Conservation (phyloP, 2,888 invertebrate species). For the Hoplodrina blanda region DNA sequence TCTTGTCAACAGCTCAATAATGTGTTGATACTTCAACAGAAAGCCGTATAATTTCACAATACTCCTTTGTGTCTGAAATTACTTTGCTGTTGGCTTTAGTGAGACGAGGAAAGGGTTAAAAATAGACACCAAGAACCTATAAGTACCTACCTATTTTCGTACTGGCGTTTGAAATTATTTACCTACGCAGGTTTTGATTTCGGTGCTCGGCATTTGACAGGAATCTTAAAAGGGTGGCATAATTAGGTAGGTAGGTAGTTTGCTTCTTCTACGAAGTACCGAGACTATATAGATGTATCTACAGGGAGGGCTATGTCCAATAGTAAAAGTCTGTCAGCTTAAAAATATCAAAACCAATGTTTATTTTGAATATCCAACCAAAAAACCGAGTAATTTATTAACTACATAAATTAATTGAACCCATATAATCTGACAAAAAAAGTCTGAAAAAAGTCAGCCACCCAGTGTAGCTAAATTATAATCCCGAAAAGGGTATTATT, state of each 20-base stretch:
- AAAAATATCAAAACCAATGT: not conserved
- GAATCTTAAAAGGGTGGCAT: not conserved
- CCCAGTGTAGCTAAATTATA: conserved; percentile 26
- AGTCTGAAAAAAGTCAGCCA: not conserved
- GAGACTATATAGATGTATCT: too few relatives aligned
- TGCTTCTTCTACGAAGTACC: not conserved
- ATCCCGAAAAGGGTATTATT: conserved; percentile 49
- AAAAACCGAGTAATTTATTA: not conserved
- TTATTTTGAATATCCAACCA: not conserved
- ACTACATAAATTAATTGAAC: too few relatives aligned
- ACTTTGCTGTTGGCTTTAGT: conserved; percentile 5
- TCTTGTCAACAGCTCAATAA: conserved; percentile 63
- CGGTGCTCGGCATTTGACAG: not conserved
- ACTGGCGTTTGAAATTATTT: too few relatives aligned
- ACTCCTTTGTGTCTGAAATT: conserved; percentile 16
- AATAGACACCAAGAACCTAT: not conserved
- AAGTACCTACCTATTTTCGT: too few relatives aligned
- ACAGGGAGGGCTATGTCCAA: too few relatives aligned
- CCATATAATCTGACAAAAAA: not conserved
- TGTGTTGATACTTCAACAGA: conserved; percentile 46
- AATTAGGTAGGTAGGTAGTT: not conserved
- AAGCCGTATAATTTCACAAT: conserved; percentile 39
- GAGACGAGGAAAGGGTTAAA: not conserved
- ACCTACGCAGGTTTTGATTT: not conserved
- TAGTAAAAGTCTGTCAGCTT: too few relatives aligned